Evolutionary conservation across 1,140 invertebrate species (phyloP), one percentile per base, ranked within the genome.

Genomic region (Hylaeus volcanicus): DNA sequence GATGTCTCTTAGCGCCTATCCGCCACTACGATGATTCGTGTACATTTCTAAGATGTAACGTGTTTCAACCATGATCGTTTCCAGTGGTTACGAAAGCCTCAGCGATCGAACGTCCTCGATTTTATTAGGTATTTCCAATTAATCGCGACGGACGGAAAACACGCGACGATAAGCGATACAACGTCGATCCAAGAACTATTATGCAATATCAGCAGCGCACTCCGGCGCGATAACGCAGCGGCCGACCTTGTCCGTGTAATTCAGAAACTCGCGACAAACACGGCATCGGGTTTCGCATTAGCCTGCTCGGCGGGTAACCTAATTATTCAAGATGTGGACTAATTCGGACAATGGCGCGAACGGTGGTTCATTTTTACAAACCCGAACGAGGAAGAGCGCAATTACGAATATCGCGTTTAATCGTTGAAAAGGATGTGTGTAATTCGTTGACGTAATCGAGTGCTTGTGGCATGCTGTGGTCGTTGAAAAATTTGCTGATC

Each of bases 261-360:
- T 79, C 77, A 58, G 70, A 74, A 58, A 65, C 11, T 55, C 9
- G 51, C 70, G 77, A 79, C 77, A 79, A 79, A 79, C 77, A 74
- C 65, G 45, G 77, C 64, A 61, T 74, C 71, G 61, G 15, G 77
- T 79, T 79, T 79, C 77, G 77, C 77, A 55, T 74, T 74, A 58
- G 77, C 43, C 70, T 56, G 77, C 70, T 45, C 43, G 70, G 15
- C 77, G 60, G 43, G 60, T 74, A 65, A 74, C 70, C 77, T 79
- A 79, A 79, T 79, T 79, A 79, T 79, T 79, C 77, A 79, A 79
- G 77, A 79, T 65, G 70, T 79, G 71, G 70, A 74, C 71, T 74
- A 79, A 79, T 79, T 79, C 12, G 48, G 15, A 63, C 56, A 51
- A 71, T 72, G 68, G 56, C 68, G 58, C 70, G 71, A 41, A 41